A percentile compares a stretch with the other conserved stretches of the same genome.
phyloP scores from a whole-genome alignment of 2,113 vertebrate species.

The Pangasianodon hypophthalmus region DNA sequence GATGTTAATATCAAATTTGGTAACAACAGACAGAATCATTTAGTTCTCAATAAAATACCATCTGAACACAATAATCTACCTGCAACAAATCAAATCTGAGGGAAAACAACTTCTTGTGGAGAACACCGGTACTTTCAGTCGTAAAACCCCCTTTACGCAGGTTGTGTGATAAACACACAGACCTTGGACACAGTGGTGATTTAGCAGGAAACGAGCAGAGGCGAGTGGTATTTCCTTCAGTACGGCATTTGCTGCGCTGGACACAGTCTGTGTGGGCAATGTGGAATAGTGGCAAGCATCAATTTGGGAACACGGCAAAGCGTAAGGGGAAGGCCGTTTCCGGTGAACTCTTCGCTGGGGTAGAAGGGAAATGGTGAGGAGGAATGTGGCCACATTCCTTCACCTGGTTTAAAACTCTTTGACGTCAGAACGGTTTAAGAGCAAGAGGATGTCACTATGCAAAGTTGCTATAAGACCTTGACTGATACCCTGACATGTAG shows the following conservation, averaged over 20 bases:
- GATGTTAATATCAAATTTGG: not conserved
- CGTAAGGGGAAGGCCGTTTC: not conserved
- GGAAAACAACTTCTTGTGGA: not conserved
- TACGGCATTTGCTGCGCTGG: not conserved
- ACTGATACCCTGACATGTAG: conserved; percentile 9
- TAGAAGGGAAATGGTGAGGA: not conserved
- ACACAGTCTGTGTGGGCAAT: not conserved
- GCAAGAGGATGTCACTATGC: conserved; percentile 34
- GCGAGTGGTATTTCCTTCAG: conserved; percentile 68
- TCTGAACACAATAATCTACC: not conserved
- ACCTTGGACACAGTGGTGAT: conserved; percentile 35
- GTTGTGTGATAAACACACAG: conserved; percentile 62
- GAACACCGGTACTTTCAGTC: not conserved
- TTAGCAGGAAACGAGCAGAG: conserved; percentile 63
- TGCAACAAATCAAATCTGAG: not conserved
- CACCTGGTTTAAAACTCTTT: conserved; percentile 33
- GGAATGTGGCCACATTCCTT: conserved; percentile 29
- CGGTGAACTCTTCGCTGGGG: conserved; percentile 39
- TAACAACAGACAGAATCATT: not conserved
- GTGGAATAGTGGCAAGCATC: not conserved
- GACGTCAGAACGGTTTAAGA: conserved; percentile 38
- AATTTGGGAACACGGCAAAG: conserved; percentile 43
- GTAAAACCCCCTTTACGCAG: not conserved
- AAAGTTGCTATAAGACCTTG: conserved; percentile 21
- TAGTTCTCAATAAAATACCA: not conserved